Conservation (phyloP, 2,113 vertebrate species). For the Hepsetus odoe region DNA sequence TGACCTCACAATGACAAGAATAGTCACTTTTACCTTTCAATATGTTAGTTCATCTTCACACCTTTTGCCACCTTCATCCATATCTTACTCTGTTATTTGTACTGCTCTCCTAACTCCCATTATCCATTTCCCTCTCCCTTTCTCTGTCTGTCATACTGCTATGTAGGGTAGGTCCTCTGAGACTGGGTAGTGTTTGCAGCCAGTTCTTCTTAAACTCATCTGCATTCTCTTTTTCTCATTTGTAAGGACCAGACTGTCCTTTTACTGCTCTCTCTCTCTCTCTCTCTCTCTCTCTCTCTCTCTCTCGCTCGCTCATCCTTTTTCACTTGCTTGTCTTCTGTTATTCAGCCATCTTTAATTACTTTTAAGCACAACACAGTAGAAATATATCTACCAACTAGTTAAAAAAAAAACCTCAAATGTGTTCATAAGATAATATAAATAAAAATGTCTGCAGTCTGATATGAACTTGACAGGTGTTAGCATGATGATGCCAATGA, state of each 20-base stretch:
- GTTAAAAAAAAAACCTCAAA: background rate
- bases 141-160: slow-evolving; percentile 1
- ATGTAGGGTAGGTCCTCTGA: slow-evolving; percentile 32
- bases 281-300: background rate
- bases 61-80: slow-evolving; percentile 13
- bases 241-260: background rate
- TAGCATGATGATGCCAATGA: background rate
- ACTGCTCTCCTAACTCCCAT: background rate
- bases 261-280: no score
- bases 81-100: background rate
- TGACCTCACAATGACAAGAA: no score
- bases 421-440: background rate
- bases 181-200: slow-evolving; percentile 14
- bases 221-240: background rate
- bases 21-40: no score
- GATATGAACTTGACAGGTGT: background rate
- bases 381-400: background rate
- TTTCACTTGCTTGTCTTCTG: background rate
- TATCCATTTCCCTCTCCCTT: no score
- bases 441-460: background rate
- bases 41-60: background rate
- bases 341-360: no score
- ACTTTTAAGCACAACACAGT: background rate
- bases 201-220: slow-evolving; percentile 16
- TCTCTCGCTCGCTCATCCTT: background rate